Evolutionary conservation across 2,113 vertebrate genomes (phyloP).

Genomic region (Istiophorus platypterus): DNA sequence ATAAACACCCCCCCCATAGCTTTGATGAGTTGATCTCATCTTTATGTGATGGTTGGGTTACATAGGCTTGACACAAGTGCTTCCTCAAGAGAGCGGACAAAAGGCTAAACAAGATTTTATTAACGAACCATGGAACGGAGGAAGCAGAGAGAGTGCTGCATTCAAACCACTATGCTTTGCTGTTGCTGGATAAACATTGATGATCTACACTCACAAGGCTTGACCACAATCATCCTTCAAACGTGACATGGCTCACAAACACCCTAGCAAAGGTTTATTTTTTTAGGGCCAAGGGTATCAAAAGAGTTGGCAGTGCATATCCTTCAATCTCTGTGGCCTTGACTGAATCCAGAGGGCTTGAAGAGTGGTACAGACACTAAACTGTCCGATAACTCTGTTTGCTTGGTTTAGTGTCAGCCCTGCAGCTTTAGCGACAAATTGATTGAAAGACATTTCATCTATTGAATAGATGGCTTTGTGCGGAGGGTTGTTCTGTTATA

Average conservation of each 20-base stretch:
- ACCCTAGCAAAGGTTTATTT: background rate
- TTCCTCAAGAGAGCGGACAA: conserved; percentile 36
- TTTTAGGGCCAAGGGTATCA: conserved; percentile 21
- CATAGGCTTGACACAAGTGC: conserved; percentile 41
- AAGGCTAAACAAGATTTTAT: conserved; percentile 21
- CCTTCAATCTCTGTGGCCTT: conserved; percentile 70
- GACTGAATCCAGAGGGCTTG: conserved; percentile 55
- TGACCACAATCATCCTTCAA: conserved; percentile 28
- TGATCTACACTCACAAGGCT: conserved; percentile 48
- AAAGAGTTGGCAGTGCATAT: conserved; percentile 25
- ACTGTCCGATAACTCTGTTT: conserved; percentile 10
- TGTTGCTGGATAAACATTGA: conserved; percentile 47
- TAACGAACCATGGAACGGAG: conserved; percentile 22
- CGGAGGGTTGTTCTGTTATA: conserved; percentile 59
- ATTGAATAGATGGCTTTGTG: conserved; percentile 69
- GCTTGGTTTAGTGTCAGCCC: conserved; percentile 27
- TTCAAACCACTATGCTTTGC: conserved; percentile 67
- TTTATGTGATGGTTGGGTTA: conserved; percentile 47
- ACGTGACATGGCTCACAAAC: conserved; percentile 28
- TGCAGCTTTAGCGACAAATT: conserved; percentile 45
- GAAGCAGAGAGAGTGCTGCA: conserved; percentile 13
- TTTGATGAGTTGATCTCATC: conserved; percentile 68
- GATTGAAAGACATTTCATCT: conserved; percentile 56
- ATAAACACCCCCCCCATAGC: conserved; percentile 14
- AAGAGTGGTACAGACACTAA: conserved; percentile 28